Conservation (phyloP, 92 coral and sea anemone species). For the Epizoanthus stellaris region DNA sequence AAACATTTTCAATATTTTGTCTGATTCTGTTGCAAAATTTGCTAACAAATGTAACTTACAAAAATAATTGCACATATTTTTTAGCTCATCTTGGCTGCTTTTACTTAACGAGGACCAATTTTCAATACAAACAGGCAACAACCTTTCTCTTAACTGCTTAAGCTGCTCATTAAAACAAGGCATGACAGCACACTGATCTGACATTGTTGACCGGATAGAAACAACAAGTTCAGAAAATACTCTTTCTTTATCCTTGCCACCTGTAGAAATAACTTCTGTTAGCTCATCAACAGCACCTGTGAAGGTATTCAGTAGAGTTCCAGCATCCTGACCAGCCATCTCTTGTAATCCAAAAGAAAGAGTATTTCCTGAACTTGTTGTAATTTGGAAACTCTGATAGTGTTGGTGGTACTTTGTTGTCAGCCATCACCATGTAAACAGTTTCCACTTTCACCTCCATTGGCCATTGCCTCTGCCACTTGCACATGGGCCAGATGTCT, state of each 20-base stretch:
- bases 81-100: conserved; percentile 31
- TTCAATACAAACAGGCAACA: neutral
- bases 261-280: neutral
- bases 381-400: conserved; percentile 20
- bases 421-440: conserved; percentile 21
- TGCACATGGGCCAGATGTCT: neutral
- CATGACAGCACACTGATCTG: conserved; percentile 26
- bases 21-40: conserved; percentile 30
- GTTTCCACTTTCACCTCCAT: conserved; percentile 20
- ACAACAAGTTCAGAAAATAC: no score
- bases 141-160: conserved; percentile 26
- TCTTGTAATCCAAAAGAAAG: conserved; percentile 34
- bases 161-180: conserved; percentile 28
- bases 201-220: conserved; percentile 25
- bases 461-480: conserved; percentile 29
- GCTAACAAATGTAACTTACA: conserved; percentile 23
- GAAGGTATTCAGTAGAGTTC: conserved; percentile 17
- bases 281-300: conserved; percentile 33
- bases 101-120: conserved; percentile 15
- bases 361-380: conserved; percentile 33
- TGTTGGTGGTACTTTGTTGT: conserved; percentile 29
- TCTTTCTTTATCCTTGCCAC: no score
- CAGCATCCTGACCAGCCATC: conserved; percentile 33
- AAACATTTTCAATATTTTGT: conserved; percentile 22
- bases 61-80: conserved; percentile 12